Conservation (phyloP, 2,113 vertebrate genomes). For the Connochaetes taurinus region DNA sequence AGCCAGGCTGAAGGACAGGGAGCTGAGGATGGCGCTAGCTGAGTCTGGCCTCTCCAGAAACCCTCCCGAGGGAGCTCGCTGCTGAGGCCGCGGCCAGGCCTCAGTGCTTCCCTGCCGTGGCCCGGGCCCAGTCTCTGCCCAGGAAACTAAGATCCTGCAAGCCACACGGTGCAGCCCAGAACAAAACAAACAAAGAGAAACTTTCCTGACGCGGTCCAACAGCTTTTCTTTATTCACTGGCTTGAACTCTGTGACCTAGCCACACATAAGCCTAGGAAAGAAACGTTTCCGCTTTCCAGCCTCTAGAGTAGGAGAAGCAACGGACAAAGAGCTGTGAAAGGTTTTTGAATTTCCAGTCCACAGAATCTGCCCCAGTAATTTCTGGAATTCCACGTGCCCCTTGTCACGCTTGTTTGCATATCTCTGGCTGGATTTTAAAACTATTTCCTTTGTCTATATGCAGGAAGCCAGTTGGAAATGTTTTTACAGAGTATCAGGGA, state of each 20-base stretch:
- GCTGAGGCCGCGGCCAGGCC: fast-evolving
- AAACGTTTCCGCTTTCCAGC: neutral
- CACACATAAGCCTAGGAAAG: neutral
- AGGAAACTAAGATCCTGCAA: neutral
- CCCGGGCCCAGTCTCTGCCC: neutral
- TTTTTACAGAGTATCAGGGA: neutral
- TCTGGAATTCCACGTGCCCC: neutral
- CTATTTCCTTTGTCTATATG: neutral
- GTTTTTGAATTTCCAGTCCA: neutral
- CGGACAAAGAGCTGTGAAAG: neutral
- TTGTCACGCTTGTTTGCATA: neutral
- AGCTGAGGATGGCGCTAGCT: neutral
- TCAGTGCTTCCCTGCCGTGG: neutral
- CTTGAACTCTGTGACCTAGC: no score
- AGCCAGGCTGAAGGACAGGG: neutral
- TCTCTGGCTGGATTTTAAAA: neutral
- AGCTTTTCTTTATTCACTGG: neutral
- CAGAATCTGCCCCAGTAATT: neutral
- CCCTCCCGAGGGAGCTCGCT: neutral
- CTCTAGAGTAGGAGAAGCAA: neutral
- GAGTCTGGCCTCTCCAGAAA: neutral
- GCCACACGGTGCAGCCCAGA: neutral
- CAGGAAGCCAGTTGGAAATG: neutral
- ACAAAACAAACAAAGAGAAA: neutral
- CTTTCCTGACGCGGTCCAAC: neutral